phyloP scores from a whole-genome alignment of 2,797 vertebrate genomes.

The Trachops cirrhosus region DNA sequence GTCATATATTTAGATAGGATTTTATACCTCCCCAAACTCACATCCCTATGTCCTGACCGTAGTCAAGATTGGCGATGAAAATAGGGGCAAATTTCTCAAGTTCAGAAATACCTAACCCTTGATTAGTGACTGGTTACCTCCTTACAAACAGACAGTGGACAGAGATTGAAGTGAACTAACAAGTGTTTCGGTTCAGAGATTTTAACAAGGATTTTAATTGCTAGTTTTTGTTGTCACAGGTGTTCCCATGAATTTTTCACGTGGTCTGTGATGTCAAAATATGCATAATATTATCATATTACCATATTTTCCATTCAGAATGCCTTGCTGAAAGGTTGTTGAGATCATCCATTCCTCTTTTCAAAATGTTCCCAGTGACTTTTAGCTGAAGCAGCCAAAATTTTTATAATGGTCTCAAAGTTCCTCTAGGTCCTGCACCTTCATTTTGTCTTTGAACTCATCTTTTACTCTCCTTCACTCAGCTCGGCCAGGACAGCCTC shows the following conservation, averaged over 20 bases:
- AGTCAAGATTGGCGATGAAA: neutral
- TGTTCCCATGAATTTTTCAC: neutral
- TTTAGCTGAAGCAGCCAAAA: neutral
- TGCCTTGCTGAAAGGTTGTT: neutral
- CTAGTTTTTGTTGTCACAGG: neutral
- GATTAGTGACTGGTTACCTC: neutral
- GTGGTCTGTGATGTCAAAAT: neutral
- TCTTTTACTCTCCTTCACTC: neutral
- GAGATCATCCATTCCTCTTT: neutral
- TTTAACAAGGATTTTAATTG: neutral
- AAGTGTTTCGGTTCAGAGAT: neutral
- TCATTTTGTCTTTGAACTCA: neutral
- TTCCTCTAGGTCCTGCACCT: neutral
- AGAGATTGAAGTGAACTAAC: neutral
- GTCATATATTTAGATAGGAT: neutral
- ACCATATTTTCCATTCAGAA: neutral
- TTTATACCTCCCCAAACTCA: neutral
- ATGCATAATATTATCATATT: neutral
- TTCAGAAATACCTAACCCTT: neutral
- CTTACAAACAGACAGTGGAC: neutral
- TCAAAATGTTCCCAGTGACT: neutral
- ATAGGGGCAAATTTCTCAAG: neutral
- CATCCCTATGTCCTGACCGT: neutral
- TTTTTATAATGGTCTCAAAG: no score
- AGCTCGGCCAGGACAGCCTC: neutral